Base-by-base conservation (phyloP, 2,797 vertebrate genomes). In the Kryptopterus vitreolus region DNA sequence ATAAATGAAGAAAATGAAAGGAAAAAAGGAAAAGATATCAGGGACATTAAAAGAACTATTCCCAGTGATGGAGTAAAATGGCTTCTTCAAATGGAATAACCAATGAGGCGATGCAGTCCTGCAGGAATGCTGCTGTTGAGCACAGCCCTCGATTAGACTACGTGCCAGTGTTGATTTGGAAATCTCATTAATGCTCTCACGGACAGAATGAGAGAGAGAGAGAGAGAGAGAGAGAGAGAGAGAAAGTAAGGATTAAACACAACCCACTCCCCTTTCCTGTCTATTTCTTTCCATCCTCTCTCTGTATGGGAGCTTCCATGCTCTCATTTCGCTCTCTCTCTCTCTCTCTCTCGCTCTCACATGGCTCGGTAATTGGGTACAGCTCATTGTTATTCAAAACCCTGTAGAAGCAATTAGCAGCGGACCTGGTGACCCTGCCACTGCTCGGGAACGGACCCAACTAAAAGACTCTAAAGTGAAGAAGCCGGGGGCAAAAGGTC, bases 321-420 rank as follows among this genome's bases (percentile, higher is more conserved):
- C 3, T 0, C n/a, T 18, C 35, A 1, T 81, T 82, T 88, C 92
- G 89, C 87, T 15, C 84, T 88, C 89, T 92, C 90, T 83, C 82
- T 88, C 26, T 38, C 52, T 57, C 66, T 16, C 43, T 29, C 65
- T 46, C 4, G 29, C 24, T 35, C 71, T 57, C 71, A 43, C 22
- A 91, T 88, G 89, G 86, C 90, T 90, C 85, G 87, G 89, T 94
- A 95, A 96, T 95, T 94, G 95, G 92, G 89, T 92, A 84, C 83
- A 85, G 90, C 94, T 90, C 91, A 93, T 91, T 94, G 90, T 91
- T 89, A 88, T 93, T 94, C 91, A 89, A 93, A 94, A 91, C 92
- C 91, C 91, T 89, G 91, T 93, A 92, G 93, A 93, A 92, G 94
- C 95, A 96, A 96, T 97, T 95, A 96, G 92, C 85, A 73, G 85